Evolutionary conservation across 2,113 vertebrate genomes (phyloP).

Genomic region (Xenopus borealis): DNA sequence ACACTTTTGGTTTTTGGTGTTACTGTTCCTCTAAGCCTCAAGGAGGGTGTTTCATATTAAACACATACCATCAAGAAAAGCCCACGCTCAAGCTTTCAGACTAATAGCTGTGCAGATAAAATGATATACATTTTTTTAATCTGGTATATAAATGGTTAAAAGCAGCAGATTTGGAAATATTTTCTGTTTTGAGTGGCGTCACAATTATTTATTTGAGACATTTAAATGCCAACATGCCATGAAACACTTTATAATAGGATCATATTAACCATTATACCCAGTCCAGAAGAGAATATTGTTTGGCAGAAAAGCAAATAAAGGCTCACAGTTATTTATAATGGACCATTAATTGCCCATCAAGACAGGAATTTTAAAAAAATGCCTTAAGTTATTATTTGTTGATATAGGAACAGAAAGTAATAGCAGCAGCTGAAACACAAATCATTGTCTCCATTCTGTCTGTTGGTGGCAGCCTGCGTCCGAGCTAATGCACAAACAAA

Average conservation of each 20-base stretch:
- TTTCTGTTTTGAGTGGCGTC: not conserved
- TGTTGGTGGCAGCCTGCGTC: slow-evolving; percentile 61
- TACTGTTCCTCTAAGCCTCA: too few species aligned
- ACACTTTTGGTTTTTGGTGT: too few species aligned
- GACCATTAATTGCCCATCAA: not conserved
- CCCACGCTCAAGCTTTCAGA: too few species aligned
- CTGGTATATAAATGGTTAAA: too few species aligned
- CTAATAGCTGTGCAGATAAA: too few species aligned
- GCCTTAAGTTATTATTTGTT: not conserved
- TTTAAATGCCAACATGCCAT: too few species aligned
- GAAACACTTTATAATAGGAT: too few species aligned
- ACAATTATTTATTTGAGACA: too few species aligned
- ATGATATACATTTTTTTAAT: too few species aligned
- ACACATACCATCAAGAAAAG: too few species aligned
- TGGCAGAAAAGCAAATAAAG: not conserved
- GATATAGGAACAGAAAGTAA: slow-evolving; percentile 16
- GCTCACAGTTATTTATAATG: not conserved
- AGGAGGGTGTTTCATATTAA: too few species aligned
- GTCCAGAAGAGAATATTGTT: not conserved
- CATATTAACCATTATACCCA: too few species aligned
- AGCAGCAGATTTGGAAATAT: not conserved
- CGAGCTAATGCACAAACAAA: slow-evolving; percentile 5
- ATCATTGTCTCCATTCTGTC: slow-evolving; percentile 49
- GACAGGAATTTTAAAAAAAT: not conserved
- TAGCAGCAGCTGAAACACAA: not conserved